phyloP scores from a whole-genome alignment of 2,113 vertebrate species.

The Oriolus oriolus region DNA sequence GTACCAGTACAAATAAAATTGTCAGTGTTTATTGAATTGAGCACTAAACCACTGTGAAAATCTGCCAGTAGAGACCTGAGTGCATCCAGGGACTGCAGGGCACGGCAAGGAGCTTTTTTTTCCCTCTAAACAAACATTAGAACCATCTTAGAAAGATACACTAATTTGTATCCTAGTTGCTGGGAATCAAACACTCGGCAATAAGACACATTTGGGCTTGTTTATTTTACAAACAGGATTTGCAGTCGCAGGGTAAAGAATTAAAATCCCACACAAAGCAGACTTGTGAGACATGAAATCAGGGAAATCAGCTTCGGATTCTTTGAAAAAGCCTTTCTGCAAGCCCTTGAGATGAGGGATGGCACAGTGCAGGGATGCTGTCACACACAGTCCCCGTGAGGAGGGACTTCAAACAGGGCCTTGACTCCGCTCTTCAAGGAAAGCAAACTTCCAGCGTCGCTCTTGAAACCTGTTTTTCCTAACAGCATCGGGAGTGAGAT shows the following conservation, averaged over 20 bases:
- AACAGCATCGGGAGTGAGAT: background rate
- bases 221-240: constrained; percentile 7
- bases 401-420: background rate
- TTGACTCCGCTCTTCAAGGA: background rate
- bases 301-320: background rate
- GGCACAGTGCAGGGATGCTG: background rate
- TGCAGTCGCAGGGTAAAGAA: background rate
- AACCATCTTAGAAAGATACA: background rate
- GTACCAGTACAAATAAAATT: background rate
- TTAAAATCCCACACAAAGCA: background rate
- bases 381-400: background rate
- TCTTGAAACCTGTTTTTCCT: background rate
- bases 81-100: background rate
- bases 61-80: background rate
- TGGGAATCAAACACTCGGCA: background rate
- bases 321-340: background rate
- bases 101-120: background rate
- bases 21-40: background rate
- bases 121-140: background rate
- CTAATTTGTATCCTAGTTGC: background rate
- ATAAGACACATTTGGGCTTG: background rate
- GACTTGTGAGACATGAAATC: background rate
- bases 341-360: background rate
- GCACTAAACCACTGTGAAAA: background rate
- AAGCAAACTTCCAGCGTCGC: background rate